phyloP scores from a whole-genome alignment of 2,888 invertebrate genomes.

The Patella ulyssiponensis region DNA sequence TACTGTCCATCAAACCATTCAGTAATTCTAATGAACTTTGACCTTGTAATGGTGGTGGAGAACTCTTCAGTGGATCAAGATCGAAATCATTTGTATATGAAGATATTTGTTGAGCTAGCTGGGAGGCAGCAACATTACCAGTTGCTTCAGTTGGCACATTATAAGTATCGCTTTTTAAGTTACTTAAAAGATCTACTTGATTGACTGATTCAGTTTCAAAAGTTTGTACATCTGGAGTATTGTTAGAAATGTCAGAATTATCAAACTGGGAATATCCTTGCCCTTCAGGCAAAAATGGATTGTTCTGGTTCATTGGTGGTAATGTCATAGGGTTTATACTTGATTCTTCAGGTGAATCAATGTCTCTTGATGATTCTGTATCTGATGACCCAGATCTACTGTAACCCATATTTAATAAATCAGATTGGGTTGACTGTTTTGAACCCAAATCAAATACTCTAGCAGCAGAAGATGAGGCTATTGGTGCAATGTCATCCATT shows the following conservation, averaged over 20 bases:
- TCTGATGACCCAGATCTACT: neutral
- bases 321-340: too few species aligned
- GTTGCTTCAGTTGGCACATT: neutral
- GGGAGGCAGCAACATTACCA: constrained; percentile 21
- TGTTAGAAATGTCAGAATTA: too few species aligned
- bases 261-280: too few species aligned
- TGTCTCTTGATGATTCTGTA: neutral
- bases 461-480: too few species aligned
- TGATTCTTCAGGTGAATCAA: neutral
- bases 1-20: neutral
- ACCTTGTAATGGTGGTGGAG: neutral
- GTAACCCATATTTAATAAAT: neutral
- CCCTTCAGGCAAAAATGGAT: too few species aligned
- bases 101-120: constrained; percentile 15
- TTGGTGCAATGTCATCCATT: neutral
- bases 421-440: neutral
- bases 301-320: too few species aligned
- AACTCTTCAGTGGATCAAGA: neutral
- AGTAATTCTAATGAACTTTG: constrained; percentile 3
- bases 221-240: too few species aligned
- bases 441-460: neutral
- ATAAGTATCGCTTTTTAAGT: neutral
- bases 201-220: too few species aligned
- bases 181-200: neutral
- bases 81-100: neutral